These are phyloP conservation scores for Podarcis siculus DNA, from an alignment of 2,797 vertebrate species.

Conservation along the genomic window DNA sequence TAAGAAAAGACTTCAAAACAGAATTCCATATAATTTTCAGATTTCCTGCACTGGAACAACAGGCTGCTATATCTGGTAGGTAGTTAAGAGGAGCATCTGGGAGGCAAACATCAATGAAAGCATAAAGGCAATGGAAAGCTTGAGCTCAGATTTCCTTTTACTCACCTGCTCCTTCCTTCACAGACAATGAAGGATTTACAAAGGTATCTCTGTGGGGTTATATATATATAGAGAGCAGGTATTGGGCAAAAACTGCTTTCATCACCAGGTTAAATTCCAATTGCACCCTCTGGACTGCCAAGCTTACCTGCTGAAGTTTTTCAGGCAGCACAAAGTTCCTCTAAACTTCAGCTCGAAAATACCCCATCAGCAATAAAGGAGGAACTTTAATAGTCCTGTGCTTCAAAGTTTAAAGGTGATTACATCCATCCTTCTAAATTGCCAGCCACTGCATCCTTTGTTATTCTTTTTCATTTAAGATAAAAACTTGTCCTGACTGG, in stretches of 20 bases:
- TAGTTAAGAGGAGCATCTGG: constrained; percentile 15
- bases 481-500: constrained; percentile 27
- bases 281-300: constrained; percentile 72
- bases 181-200: constrained; percentile 64
- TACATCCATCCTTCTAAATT: constrained; percentile 59
- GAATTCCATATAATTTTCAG: constrained; percentile 35
- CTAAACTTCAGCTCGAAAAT: constrained; percentile 59
- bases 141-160: constrained; percentile 56
- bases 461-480: constrained; percentile 42
- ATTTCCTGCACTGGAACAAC: not conserved
- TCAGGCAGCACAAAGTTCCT: constrained; percentile 49
- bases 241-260: constrained; percentile 81
- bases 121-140: constrained; percentile 13
- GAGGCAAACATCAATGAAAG: constrained; percentile 8
- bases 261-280: constrained; percentile 79
- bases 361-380: constrained; percentile 67
- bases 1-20: constrained; percentile 34
- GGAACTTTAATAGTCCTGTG: constrained; percentile 35
- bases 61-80: not conserved
- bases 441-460: not conserved
- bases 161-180: constrained; percentile 74
- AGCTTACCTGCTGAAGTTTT: constrained; percentile 74
- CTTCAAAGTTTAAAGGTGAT: constrained; percentile 24
- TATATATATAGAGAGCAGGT: constrained; percentile 79
- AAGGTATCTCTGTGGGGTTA: constrained; percentile 63